Base-by-base conservation (phyloP, 2,888 invertebrate species). In the Eristalis arbustorum region DNA sequence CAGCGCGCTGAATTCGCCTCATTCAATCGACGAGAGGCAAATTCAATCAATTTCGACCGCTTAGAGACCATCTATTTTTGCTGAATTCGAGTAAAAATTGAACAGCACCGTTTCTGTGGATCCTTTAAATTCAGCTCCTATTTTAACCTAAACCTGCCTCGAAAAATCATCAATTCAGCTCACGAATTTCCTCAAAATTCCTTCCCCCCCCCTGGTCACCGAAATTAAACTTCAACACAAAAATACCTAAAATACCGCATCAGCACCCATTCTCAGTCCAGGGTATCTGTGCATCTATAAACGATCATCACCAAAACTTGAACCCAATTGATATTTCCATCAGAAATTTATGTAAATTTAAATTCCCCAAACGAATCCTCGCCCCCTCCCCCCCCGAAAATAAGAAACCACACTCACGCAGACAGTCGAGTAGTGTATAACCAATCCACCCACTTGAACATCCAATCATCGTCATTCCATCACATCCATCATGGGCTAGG, bases 401-500 rank as follows among this genome's bases (percentile, higher is more conserved):
- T 3, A 78, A 72, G 64, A 42, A 67, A 37, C 13, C 37, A 37
- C 79, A 68, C 73, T 13, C 13, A 3, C 37, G 13, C 79, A 68
- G 67, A 68, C 64, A 59, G 59, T 61, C 23, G 42, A 49, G 18
- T 18, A 18, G 49, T 2, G 18, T 18, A 6, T 49, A 68, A 73
- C 73, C 73, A 56, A 73, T 80, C 66, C 79, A 80, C 80, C 76
- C 80, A 80, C 74, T 69, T 73, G 56, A 74, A 68, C 68, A 62
- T 74, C 74, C 80, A 75, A 74, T 74, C 80, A 74, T 59, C 80
- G 63, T 69, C 73, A 85, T 81, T 77, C 64, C 79, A 62, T 67
- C 71, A 8, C 59, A 80, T 69, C 59, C 64, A 59, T 73, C 69
- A 78, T 49, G 63, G 64, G 31, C 10, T 69, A 49, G 49, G 49